Evolutionary conservation across 1,140 invertebrate species (phyloP).

Genomic region (Cheumatopsyche charites): DNA sequence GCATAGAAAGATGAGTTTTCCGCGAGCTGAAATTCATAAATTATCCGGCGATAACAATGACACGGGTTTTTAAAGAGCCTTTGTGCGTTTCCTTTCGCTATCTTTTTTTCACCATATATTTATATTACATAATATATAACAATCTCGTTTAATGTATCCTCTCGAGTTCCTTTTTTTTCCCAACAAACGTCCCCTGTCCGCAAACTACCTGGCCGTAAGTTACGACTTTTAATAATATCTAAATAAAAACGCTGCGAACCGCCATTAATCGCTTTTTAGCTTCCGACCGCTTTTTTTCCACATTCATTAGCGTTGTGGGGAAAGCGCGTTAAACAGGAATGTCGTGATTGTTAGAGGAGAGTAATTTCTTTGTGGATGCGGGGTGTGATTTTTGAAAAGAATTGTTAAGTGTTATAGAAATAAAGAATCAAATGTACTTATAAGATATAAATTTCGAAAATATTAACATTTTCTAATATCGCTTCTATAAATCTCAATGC

Average conservation of each 20-base stretch:
- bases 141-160: not conserved
- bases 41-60: conserved; percentile 39
- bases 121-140: not conserved
- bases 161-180: not conserved
- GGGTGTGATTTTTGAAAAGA: no score
- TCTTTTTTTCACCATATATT: conserved; percentile 17
- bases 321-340: not conserved
- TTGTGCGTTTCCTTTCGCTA: conserved; percentile 32
- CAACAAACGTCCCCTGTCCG: not conserved
- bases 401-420: no score
- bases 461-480: no score
- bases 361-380: not conserved
- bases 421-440: no score
- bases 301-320: not conserved
- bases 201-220: conserved; percentile 30
- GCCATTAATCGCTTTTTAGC: conserved; percentile 21
- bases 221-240: conserved; percentile 35
- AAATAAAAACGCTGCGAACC: conserved; percentile 20
- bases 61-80: conserved; percentile 32
- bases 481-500: no score
- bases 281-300: conserved; percentile 14
- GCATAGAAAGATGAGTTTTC: conserved; percentile 30
- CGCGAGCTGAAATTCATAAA: conserved; percentile 36
- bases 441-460: no score
- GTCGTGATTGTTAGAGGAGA: not conserved